phyloP scores from a whole-genome alignment of 2,113 vertebrate species.

The Hydrolagus affinis region DNA sequence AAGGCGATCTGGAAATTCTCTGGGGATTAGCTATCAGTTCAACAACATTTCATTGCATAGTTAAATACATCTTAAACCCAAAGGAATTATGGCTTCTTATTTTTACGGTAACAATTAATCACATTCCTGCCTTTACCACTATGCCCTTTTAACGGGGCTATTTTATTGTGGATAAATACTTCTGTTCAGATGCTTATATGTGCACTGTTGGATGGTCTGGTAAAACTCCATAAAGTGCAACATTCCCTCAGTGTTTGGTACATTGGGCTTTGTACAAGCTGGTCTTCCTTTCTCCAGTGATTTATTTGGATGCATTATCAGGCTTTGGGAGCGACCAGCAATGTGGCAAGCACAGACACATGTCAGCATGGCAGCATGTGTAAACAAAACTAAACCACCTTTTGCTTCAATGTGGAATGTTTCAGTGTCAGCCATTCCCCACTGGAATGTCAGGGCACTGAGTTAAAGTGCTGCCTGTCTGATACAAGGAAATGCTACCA shows the following conservation, averaged over 20 bases:
- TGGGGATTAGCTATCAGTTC: not conserved
- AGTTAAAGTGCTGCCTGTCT: not conserved
- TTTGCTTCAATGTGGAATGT: too few species aligned
- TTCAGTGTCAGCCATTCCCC: not conserved
- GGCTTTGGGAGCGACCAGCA: not conserved
- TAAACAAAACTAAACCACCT: too few species aligned
- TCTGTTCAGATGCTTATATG: conserved; percentile 13
- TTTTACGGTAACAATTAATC: not conserved
- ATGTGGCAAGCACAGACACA: not conserved
- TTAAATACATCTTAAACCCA: not conserved
- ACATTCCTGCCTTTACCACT: not conserved
- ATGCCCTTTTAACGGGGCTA: not conserved
- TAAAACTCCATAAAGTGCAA: not conserved
- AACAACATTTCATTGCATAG: too few species aligned
- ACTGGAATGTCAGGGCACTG: not conserved
- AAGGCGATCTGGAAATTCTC: not conserved
- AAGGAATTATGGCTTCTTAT: not conserved
- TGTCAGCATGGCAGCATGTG: not conserved
- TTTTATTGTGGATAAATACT: not conserved
- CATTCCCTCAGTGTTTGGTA: not conserved
- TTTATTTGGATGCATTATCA: not conserved
- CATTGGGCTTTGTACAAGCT: conserved; percentile 7
- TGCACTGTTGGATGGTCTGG: not conserved
- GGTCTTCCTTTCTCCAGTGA: not conserved
- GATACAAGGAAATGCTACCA: not conserved